Evolutionary conservation across 2,888 invertebrate species (phyloP), one percentile per base, ranked within the genome.

Genomic region (Pollenia labialis): DNA sequence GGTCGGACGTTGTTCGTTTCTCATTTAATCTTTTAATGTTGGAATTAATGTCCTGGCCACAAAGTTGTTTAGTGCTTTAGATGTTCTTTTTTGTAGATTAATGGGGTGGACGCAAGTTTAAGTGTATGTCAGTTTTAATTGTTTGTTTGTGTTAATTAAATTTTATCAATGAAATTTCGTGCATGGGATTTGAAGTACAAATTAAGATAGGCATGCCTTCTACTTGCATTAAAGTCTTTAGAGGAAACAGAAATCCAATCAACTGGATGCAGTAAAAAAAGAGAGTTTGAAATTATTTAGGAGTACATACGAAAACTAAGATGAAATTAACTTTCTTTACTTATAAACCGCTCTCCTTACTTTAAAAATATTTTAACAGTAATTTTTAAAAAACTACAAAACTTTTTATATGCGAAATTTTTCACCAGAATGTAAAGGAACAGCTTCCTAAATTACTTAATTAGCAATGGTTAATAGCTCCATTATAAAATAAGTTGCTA

Each of bases 131-230:
- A n/a, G 18, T 42, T 68, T 3, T 58, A 16, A 50, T 42, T 80
- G 62, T 77, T 12, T 64, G 18, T 14, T 60, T 79, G 81, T 74
- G 69, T 82, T 87, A 87, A 87, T 89, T 87, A 81, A 88, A 85
- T 86, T 85, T 88, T 75, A 87, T 86, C 82, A 68, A 50, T 44
- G 16, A 74, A 68, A 32, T 50, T 69, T 75, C 44, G 48, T 68
- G 2, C 60, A 66, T 68, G 56, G 16, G 58, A 54, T 64, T 64
- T 54, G 10, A 40, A 56, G 11, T 48, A 60, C 60, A 69, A 56
- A 16, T 16, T 56, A 56, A 14, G 12, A 46, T 23, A 64, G 50
- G 62, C 40, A 16, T 50, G 58, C 40, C 58, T 48, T 7, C 62
- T 64, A 54, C 54, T 64, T 76, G 44, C 6, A 66, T 14, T 23